Percentiles rank a stretch among this genome's conserved stretches.
These are phyloP conservation scores for Deroptyus accipitrinus DNA, from an alignment of 2,113 vertebrate species.

Conservation along the genomic window DNA sequence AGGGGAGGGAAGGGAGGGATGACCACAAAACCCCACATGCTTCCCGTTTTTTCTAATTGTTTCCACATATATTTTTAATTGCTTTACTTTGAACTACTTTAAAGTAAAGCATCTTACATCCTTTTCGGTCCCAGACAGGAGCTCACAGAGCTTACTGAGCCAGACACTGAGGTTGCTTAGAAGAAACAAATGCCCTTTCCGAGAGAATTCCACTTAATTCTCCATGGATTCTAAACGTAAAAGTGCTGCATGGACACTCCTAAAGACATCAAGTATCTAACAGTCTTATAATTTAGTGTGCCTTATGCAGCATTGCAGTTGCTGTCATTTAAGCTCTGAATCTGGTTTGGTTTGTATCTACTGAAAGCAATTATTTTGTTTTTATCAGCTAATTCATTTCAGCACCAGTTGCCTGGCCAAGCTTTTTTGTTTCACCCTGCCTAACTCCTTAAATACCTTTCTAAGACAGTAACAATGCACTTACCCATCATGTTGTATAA, in stretches of 20 bases:
- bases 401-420: not conserved
- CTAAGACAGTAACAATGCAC: slow-evolving; percentile 47
- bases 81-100: not conserved
- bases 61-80: not conserved
- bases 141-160: not conserved
- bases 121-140: not conserved
- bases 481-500: slow-evolving; percentile 99
- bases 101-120: not conserved
- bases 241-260: not conserved
- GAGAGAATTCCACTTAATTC: not conserved
- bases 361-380: not conserved
- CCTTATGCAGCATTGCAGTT: not conserved
- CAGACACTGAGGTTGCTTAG: not conserved
- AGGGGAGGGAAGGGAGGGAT: not conserved
- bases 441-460: not conserved
- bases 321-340: not conserved
- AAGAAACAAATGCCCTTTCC: not conserved
- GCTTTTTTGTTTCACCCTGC: not conserved
- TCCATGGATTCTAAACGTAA: not conserved
- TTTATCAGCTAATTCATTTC: not conserved
- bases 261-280: not conserved
- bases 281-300: not conserved
- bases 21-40: not conserved
- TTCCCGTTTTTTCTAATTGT: not conserved
- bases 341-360: not conserved